phyloP scores from a whole-genome alignment of 1,140 invertebrate genomes.

The Antheraea pernyi region DNA sequence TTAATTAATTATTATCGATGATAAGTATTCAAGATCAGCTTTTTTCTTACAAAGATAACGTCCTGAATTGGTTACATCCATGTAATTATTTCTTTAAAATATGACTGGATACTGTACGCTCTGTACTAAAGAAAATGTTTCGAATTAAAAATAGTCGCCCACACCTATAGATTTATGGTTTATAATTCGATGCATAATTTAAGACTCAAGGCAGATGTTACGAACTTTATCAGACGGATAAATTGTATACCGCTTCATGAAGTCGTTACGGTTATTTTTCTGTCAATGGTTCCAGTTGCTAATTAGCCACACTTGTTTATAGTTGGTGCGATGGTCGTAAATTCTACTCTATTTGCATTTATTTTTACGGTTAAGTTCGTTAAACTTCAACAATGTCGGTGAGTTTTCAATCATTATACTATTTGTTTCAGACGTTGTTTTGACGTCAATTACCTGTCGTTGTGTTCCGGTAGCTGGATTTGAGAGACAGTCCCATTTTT shows the following conservation, averaged over 20 bases:
- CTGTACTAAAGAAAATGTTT: background rate
- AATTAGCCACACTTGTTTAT: conserved; percentile 14
- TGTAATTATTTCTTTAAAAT: no score
- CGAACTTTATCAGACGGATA: background rate
- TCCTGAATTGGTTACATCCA: no score
- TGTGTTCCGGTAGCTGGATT: background rate
- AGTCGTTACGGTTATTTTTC: conserved; percentile 9
- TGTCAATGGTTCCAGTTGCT: background rate
- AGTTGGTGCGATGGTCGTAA: background rate
- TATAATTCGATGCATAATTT: background rate
- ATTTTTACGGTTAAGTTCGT: conserved; percentile 16
- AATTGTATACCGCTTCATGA: background rate
- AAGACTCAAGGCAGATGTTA: background rate
- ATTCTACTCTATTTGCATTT: conserved; percentile 11
- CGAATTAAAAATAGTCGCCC: background rate
- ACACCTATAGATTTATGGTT: background rate
- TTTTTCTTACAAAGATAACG: no score
- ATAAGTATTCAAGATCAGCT: no score
- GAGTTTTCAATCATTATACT: background rate
- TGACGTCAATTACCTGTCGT: background rate
- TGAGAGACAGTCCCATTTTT: background rate
- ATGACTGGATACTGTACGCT: no score
- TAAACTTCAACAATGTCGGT: conserved; percentile 8
- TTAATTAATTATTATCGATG: no score
- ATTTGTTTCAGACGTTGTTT: background rate